Base-by-base conservation (phyloP, 37 sponge, comb jelly and placozoan species). In the Aplysina aerophoba region DNA sequence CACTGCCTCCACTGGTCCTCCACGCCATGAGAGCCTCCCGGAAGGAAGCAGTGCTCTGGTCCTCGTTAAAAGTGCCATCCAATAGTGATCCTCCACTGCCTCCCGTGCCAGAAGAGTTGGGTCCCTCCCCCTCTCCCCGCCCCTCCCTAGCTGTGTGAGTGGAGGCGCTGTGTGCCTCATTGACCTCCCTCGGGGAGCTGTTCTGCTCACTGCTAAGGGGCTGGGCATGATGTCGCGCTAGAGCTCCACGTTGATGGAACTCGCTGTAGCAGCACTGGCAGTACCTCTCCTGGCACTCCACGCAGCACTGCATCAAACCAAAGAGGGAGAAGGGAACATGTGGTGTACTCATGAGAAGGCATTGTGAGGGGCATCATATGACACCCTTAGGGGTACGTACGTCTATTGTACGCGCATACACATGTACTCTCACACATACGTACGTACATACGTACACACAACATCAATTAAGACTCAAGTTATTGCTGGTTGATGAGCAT, bases 1-100 rank as follows among this genome's bases (percentile, higher is more conserved):
- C 35, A 4, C 22, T 66, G 16, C 24, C 36, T 13, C 59, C 63
- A n/a, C 82, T 55, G 11, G 55, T 63, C 44, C 95, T 82, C 95
- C 95, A 95, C 33, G 86, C 90, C 25, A 73, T 35, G 4, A 95
- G 86, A 19, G 95, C 95, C 59, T 95, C 88, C 55, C 87, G 90
- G 31, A 95, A 95, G 21, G 90, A 83, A 33, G 82, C 79, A 19
- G 95, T 90, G 74, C 88, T 89, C 17, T 65, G 85, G 40, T 80
- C 80, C 72, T 95, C 92, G 58, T 92, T 87, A 74, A 91, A 95
- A 0, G 55, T 74, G 5, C 95, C 95, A 4, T 89, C 84, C 66
- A 91, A 80, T 34, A 95, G 83, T 15, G 86, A 86, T 0, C 56
- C 61, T 36, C 30, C 65, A 31, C 74, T 87, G 13, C 2, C 15